Evolutionary conservation across 2,888 invertebrate genomes (phyloP).

Genomic region (Patella depressa): DNA sequence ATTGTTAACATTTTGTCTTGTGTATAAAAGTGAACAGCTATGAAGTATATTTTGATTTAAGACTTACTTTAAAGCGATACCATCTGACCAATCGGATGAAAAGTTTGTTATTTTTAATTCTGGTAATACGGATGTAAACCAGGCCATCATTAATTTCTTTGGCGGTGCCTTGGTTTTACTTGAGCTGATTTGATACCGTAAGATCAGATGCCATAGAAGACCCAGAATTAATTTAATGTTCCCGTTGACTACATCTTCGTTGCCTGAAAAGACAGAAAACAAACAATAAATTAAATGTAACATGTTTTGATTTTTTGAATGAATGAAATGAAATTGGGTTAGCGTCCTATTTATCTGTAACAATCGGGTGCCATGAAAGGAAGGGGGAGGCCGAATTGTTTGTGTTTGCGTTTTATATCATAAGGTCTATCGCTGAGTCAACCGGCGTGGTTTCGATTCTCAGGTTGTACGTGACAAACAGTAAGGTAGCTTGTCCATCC

Average conservation of each 20-base stretch:
- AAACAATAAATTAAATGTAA: not conserved
- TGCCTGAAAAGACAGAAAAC: conserved; percentile 77
- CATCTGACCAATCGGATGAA: conserved; percentile 98
- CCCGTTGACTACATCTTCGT: conserved; percentile 97
- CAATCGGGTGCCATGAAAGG: not conserved
- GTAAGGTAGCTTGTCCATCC: no score
- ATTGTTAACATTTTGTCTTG: no score
- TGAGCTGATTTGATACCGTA: conserved; percentile 97
- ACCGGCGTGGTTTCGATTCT: no score
- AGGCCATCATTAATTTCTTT: conserved; percentile 95
- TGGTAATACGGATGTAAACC: conserved; percentile 80
- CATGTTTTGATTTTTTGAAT: not conserved
- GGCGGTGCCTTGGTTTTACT: conserved; percentile 94
- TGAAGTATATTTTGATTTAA: not conserved
- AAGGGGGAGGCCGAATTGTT: no score
- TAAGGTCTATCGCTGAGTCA: no score
- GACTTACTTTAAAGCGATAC: conserved; percentile 82
- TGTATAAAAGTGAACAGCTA: no score
- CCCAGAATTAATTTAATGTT: conserved; percentile 96
- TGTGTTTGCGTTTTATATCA: no score
- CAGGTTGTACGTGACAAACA: no score
- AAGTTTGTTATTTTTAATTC: conserved; percentile 80
- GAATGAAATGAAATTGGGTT: not conserved
- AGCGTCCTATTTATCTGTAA: not conserved
- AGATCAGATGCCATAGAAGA: conserved; percentile 97